Evolutionary conservation across 1,140 invertebrate species (phyloP).

Genomic region (Aphelenchoides fujianensis): DNA sequence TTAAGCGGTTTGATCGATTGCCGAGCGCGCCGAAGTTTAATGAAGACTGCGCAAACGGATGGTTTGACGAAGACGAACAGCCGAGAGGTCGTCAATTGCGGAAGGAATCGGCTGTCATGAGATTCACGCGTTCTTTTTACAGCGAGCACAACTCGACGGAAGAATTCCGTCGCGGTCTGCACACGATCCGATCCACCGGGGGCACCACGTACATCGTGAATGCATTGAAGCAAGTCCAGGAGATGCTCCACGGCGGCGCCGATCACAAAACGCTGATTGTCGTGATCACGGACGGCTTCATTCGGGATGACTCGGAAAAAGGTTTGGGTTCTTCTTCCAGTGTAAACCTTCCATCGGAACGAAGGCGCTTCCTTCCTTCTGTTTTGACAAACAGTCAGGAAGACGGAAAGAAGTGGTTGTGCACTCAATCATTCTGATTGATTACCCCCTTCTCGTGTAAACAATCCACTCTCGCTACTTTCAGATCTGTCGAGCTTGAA

Average conservation of each 20-base stretch:
- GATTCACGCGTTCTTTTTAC: background rate
- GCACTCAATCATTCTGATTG: too few species aligned
- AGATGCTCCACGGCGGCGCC: background rate
- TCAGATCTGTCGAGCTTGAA: background rate
- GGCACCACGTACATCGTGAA: slow-evolving; percentile 7
- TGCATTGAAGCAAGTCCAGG: background rate
- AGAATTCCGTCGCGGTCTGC: background rate
- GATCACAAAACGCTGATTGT: background rate
- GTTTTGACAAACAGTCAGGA: too few species aligned
- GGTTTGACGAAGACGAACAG: background rate
- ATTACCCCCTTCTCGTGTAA: background rate
- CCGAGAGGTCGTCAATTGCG: background rate
- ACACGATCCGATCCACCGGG: background rate
- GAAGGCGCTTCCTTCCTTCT: too few species aligned
- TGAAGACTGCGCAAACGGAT: background rate
- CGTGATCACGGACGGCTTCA: background rate
- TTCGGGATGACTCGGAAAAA: slow-evolving; percentile 2
- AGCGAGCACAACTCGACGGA: background rate
- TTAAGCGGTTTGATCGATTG: background rate
- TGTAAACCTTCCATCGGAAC: too few species aligned
- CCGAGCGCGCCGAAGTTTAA: background rate
- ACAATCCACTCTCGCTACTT: background rate
- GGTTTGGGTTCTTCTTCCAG: background rate
- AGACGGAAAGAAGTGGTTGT: too few species aligned
- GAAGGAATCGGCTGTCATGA: background rate